Conservation (phyloP, 1,140 invertebrate genomes). For the Trachelipus rathkii region DNA sequence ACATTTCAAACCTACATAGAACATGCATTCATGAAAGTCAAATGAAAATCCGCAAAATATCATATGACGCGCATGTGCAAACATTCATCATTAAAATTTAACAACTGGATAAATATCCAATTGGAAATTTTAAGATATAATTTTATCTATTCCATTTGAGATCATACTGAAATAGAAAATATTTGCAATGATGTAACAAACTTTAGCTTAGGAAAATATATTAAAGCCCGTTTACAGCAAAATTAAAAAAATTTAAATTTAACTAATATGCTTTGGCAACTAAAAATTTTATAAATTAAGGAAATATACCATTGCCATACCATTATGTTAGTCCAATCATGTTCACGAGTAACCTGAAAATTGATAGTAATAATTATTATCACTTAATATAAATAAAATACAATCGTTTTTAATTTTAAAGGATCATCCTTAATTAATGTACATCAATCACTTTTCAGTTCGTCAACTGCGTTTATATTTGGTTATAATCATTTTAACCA, state of each 20-base stretch:
- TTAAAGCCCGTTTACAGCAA: neutral
- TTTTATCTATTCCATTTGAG: neutral
- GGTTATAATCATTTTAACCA: neutral
- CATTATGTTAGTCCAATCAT: neutral
- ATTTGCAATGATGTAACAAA: neutral
- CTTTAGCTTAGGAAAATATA: neutral
- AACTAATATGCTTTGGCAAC: neutral
- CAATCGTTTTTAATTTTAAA: neutral
- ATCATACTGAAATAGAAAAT: neutral
- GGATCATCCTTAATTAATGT: neutral
- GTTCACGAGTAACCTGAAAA: neutral
- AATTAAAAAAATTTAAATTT: neutral
- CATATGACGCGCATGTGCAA: conserved; percentile 2
- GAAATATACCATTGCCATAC: neutral
- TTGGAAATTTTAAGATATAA: neutral
- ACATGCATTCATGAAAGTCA: neutral
- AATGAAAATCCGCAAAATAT: neutral
- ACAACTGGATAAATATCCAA: no score
- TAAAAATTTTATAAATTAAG: neutral
- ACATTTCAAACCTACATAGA: neutral
- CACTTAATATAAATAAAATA: neutral
- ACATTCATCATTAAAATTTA: neutral
- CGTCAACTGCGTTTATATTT: neutral
- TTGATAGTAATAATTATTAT: neutral
- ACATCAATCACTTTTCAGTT: neutral